Evolutionary conservation across 2,797 vertebrate genomes (phyloP), one percentile per base, ranked within the genome.

Genomic region (Rhinoraja longicauda): DNA sequence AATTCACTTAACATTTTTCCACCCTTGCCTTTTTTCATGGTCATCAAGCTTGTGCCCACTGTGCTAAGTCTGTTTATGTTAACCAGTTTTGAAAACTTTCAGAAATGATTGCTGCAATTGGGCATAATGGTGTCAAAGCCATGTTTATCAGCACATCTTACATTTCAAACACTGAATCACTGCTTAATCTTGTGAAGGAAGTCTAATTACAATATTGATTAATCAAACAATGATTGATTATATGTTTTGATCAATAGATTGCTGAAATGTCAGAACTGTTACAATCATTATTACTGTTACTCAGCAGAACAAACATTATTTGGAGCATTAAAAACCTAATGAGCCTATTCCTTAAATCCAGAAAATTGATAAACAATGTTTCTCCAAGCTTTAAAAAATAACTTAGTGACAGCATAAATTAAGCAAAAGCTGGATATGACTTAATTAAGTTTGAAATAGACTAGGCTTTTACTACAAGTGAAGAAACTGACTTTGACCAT

Each of bases 201-300:
- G 64, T 92, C 70, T 75, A 92, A 92, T 92, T 92, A 92, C 90
- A 92, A 92, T 92, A 92, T 92, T 92, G 90, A 92, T 72, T 92
- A 92, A 92, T 92, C 90, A 92, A 92, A 92, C 90, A 92, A 92
- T 92, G 90, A 92, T 92, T 92, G 70, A 92, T 92, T 92, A 92
- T 92, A n/a, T 75, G 39, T 75, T 72, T 75, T 92, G 90, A 92
- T 92, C 90, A 92, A 73, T 75, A 75, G 70, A 92, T 92, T 92
- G 75, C 90, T 53, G 90, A 92, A 92, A 92, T 92, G 90, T 57
- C 90, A 92, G 75, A 92, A 92, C 70, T 75, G 70, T 53, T 92
- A 26, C 70, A 92, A 92, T 92, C 70, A 92, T 92, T 92, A 75
- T 70, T 75, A 73, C 13, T 39, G 70, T 70, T 75, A 92, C 90